Evolutionary conservation across 2,113 vertebrate genomes (phyloP).

Genomic region (Lophura nycthemera): DNA sequence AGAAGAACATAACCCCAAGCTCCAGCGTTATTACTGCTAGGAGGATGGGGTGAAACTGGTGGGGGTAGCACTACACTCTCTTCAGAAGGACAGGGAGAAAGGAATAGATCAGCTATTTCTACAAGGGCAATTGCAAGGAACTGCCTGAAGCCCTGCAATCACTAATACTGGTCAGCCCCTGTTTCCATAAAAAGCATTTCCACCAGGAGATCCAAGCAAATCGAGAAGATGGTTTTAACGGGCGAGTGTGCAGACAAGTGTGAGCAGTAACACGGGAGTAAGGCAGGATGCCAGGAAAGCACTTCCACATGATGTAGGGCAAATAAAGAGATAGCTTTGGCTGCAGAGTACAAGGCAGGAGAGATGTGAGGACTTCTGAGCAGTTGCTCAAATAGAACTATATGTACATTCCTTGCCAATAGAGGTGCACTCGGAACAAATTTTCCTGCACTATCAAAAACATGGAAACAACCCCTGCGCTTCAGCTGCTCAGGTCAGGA

Average conservation of each 20-base stretch:
- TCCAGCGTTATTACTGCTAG: background rate
- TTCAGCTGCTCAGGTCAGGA: background rate
- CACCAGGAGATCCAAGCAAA: background rate
- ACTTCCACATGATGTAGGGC: rapidly evolving
- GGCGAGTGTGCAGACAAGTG: background rate
- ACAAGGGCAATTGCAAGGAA: background rate
- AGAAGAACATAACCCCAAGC: background rate
- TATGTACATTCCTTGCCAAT: background rate
- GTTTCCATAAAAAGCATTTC: background rate
- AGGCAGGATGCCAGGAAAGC: background rate
- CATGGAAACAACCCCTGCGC: background rate
- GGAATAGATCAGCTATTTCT: background rate
- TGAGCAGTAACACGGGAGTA: background rate
- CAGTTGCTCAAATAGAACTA: background rate
- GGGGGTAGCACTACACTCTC: background rate
- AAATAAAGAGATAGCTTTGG: background rate
- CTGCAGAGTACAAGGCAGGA: background rate
- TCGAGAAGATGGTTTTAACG: background rate
- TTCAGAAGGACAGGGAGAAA: background rate
- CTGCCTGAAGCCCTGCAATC: background rate
- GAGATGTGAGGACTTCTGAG: background rate
- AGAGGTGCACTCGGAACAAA: background rate
- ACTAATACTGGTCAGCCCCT: background rate
- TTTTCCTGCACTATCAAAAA: background rate
- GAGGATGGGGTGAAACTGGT: background rate